Evolutionary conservation across 2,797 vertebrate species (phyloP).

Genomic region (Xenentodon cancila): DNA sequence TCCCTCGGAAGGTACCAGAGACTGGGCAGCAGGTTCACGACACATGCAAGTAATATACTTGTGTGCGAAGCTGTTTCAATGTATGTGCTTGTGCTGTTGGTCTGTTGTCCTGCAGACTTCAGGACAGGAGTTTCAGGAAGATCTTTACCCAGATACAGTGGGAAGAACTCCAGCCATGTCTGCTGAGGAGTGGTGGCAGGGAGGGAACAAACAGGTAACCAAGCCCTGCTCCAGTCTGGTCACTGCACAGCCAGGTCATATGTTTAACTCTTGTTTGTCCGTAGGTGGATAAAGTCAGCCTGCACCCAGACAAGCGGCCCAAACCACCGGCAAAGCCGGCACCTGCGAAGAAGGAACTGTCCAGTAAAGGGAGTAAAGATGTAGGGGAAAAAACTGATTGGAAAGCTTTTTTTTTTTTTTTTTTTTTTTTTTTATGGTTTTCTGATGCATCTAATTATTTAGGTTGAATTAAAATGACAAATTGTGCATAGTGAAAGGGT

Average conservation of each 20-base stretch:
- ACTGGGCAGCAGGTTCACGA: neutral
- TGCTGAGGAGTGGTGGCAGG: slow-evolving; percentile 89
- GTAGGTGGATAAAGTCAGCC: slow-evolving; percentile 88
- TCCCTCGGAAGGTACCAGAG: slow-evolving; percentile 91
- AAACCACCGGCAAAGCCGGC: slow-evolving; percentile 55
- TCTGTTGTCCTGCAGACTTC: slow-evolving; percentile 58
- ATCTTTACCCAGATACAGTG: slow-evolving; percentile 89
- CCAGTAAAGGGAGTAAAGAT: slow-evolving; percentile 72
- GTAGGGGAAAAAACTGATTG: slow-evolving; percentile 43
- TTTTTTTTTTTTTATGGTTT: no score
- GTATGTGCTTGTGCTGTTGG: neutral
- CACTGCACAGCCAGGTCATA: neutral
- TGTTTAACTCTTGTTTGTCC: neutral
- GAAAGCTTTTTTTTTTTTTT: neutral
- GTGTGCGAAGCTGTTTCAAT: neutral
- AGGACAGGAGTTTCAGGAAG: slow-evolving; percentile 88
- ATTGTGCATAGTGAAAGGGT: neutral
- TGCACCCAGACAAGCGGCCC: slow-evolving; percentile 81
- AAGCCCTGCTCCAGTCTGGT: neutral
- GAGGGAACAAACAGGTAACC: slow-evolving; percentile 87
- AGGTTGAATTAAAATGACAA: neutral
- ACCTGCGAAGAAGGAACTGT: slow-evolving; percentile 56
- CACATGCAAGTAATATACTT: no score
- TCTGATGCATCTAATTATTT: no score
- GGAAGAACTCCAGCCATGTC: slow-evolving; percentile 81